These are phyloP conservation scores for Perizoma affinitatum DNA, from an alignment of 2,888 invertebrate genomes.

Conservation along the genomic window DNA sequence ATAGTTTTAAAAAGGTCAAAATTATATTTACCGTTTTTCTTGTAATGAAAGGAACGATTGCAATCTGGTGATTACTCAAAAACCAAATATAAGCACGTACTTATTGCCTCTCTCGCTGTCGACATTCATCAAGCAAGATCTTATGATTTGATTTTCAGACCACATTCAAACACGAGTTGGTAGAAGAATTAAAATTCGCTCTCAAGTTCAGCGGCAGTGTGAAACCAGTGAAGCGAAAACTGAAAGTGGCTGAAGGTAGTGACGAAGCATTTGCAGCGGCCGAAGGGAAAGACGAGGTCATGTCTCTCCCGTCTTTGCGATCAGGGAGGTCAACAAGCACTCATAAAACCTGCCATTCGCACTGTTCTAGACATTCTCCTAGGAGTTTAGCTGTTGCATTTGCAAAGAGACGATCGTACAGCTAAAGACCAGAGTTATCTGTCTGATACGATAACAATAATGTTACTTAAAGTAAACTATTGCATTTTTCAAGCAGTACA, in stretches of 20 bases:
- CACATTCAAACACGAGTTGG: slow-evolving; percentile 84
- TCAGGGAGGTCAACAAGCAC: slow-evolving; percentile 65
- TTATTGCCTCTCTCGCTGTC: too few species aligned
- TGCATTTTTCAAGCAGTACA: too few species aligned
- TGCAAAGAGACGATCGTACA: slow-evolving; percentile 65
- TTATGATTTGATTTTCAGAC: slow-evolving; percentile 63
- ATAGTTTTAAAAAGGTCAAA: too few species aligned
- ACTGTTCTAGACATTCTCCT: slow-evolving; percentile 68
- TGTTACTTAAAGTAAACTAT: too few species aligned
- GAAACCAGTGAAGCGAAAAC: slow-evolving; percentile 82
- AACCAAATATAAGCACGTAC: too few species aligned
- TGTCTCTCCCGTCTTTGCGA: slow-evolving; percentile 61
- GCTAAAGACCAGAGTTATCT: slow-evolving; percentile 34
- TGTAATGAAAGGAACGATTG: too few species aligned
- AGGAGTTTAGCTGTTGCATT: slow-evolving; percentile 69
- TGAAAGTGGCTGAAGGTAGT: slow-evolving; percentile 57
- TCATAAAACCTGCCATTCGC: slow-evolving; percentile 64
- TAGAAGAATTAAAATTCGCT: slow-evolving; percentile 86
- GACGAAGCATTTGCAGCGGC: slow-evolving; percentile 63
- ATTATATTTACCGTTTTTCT: too few species aligned
- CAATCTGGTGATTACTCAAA: not conserved
- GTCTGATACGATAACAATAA: too few species aligned
- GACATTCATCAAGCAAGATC: not conserved
- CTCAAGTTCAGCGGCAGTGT: slow-evolving; percentile 85
- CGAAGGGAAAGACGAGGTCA: slow-evolving; percentile 68